Evolutionary conservation across 2,113 vertebrate species (phyloP).

Genomic region (Anseranas semipalmata): DNA sequence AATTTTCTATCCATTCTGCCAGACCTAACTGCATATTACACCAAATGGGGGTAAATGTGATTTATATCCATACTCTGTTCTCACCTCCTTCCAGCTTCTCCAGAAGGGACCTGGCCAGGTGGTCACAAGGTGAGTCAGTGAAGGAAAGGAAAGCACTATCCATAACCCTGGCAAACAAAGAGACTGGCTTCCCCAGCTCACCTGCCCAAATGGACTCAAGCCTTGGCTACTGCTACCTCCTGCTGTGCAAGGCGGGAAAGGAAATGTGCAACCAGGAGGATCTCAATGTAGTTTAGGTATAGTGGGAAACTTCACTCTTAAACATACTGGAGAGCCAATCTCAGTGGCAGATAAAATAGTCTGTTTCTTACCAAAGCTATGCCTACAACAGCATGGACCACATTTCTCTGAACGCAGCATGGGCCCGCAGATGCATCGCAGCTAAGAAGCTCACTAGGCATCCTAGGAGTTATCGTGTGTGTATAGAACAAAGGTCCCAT

Average conservation of each 20-base stretch:
- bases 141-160: neutral
- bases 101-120: neutral
- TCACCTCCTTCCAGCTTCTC: neutral
- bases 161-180: neutral
- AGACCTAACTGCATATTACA: neutral
- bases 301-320: neutral
- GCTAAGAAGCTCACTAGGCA: neutral
- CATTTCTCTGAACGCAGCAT: neutral
- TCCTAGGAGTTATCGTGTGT: neutral
- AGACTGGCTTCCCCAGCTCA: neutral
- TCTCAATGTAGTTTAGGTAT: neutral
- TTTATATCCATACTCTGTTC: accelerated
- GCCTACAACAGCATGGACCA: neutral
- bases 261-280: neutral
- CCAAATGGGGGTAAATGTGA: neutral
- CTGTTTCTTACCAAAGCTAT: neutral
- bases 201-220: neutral
- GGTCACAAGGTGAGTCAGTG: neutral
- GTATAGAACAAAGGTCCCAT: neutral
- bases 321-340: neutral
- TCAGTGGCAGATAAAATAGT: neutral
- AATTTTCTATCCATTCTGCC: neutral
- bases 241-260: neutral
- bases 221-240: neutral
- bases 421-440: neutral